Conservation (phyloP, 2,113 vertebrate species). For the Dendropsophus ebraccatus region DNA sequence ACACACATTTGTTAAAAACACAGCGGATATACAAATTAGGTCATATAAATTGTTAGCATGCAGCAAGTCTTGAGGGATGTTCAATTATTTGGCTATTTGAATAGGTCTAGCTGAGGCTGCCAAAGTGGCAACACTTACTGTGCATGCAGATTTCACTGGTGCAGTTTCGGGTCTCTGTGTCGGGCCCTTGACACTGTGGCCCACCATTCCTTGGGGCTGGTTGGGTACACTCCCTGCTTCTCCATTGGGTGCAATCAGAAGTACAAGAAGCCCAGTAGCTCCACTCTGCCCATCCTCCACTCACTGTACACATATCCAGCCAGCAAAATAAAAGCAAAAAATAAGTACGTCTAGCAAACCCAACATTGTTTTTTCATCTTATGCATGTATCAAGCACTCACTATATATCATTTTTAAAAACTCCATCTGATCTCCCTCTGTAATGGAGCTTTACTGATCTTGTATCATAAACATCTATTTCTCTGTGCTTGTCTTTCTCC, state of each 20-base stretch:
- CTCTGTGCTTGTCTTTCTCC: background rate
- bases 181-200: constrained; percentile 86
- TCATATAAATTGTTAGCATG: background rate
- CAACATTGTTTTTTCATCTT: background rate
- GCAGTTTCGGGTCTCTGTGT: constrained; percentile 93
- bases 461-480: background rate
- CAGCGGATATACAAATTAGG: background rate
- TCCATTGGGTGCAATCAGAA: constrained; percentile 92
- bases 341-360: background rate
- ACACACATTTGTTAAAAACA: background rate
- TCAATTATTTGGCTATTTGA: background rate
- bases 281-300: constrained; percentile 94
- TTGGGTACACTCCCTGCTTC: constrained; percentile 93
- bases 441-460: background rate
- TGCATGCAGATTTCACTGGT: constrained; percentile 93
- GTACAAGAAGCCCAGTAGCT: constrained; percentile 95
- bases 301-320: constrained; percentile 75
- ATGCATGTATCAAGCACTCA: background rate
- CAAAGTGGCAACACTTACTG: constrained; percentile 77
- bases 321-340: constrained; percentile 44
- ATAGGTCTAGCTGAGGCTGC: background rate
- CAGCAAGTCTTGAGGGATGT: background rate
- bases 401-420: background rate
- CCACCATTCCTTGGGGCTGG: constrained; percentile 91
- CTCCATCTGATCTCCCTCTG: background rate